Percentiles rank a stretch among this genome's conserved stretches.
These are phyloP conservation scores for Heliothis subflexa DNA, from an alignment of 1,140 invertebrate genomes.

Conservation along the genomic window DNA sequence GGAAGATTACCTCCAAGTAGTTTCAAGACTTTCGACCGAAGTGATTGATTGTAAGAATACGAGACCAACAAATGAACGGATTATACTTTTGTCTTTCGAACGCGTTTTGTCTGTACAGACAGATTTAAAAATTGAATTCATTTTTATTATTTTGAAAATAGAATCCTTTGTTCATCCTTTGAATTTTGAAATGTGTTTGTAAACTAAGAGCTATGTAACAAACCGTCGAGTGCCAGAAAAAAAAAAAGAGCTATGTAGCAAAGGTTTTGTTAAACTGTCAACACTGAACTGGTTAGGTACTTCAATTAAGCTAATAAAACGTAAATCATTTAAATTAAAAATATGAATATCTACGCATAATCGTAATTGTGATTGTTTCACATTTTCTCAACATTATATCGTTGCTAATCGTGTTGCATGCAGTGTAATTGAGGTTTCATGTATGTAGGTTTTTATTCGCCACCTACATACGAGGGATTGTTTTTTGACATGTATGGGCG, in stretches of 20 bases:
- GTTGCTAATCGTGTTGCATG: slow-evolving; percentile 3
- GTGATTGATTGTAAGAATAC: slow-evolving; percentile 78
- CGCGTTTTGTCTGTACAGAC: slow-evolving; percentile 24
- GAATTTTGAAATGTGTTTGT: too few species aligned
- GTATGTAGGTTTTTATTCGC: slow-evolving; percentile 15
- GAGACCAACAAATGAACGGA: slow-evolving; percentile 64
- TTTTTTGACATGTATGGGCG: slow-evolving; percentile 30
- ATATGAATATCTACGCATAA: neutral
- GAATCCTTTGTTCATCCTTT: neutral
- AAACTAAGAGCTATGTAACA: too few species aligned
- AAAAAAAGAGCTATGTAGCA: too few species aligned
- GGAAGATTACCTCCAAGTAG: slow-evolving; percentile 74
- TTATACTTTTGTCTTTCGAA: slow-evolving; percentile 60
- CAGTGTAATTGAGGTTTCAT: slow-evolving; percentile 27
- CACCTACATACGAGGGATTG: slow-evolving; percentile 27
- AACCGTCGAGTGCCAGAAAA: too few species aligned
- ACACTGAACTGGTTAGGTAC: too few species aligned
- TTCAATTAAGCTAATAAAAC: too few species aligned
- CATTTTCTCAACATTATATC: slow-evolving; percentile 29
- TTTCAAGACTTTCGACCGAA: slow-evolving; percentile 61
- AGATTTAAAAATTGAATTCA: neutral
- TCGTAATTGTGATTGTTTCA: slow-evolving; percentile 13
- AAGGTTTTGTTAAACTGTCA: too few species aligned
- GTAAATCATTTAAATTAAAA: slow-evolving; percentile 11
- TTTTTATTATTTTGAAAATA: slow-evolving; percentile 1